Conservation (phyloP, 2,113 vertebrate genomes). For the Heptranchias perlo region DNA sequence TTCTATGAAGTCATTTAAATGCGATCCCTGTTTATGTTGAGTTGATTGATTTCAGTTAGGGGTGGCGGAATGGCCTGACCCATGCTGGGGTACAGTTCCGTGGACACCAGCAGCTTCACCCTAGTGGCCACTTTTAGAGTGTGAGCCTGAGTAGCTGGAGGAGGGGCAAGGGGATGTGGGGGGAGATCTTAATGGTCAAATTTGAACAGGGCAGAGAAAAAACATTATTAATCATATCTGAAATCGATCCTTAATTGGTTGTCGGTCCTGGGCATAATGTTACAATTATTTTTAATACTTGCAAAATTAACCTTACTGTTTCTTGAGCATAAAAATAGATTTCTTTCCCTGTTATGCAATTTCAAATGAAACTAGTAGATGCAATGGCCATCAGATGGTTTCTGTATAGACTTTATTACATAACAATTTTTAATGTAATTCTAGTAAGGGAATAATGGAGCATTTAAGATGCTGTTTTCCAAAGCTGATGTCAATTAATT, state of each 20-base stretch:
- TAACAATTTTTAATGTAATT: neutral
- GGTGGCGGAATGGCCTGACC: neutral
- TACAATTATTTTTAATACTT: neutral
- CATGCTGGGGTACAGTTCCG: neutral
- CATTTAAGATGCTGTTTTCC: neutral
- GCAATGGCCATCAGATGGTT: neutral
- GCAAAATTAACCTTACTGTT: neutral
- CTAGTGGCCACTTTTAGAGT: neutral
- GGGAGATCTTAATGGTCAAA: neutral
- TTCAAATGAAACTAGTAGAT: neutral
- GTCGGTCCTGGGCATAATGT: neutral
- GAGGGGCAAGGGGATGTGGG: neutral
- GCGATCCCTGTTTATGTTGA: neutral
- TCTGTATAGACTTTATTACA: neutral
- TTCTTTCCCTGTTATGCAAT: neutral
- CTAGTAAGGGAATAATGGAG: neutral
- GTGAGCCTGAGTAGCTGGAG: neutral
- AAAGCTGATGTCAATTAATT: neutral
- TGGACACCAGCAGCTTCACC: neutral
- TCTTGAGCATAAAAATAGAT: neutral
- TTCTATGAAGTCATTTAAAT: neutral
- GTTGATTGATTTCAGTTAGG: neutral
- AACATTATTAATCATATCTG: neutral
- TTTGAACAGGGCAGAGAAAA: neutral
- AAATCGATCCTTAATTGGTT: neutral